These are phyloP conservation scores for Enteromius thamalakanensis DNA, from an alignment of 2,797 vertebrate species.

Conservation along the genomic window DNA sequence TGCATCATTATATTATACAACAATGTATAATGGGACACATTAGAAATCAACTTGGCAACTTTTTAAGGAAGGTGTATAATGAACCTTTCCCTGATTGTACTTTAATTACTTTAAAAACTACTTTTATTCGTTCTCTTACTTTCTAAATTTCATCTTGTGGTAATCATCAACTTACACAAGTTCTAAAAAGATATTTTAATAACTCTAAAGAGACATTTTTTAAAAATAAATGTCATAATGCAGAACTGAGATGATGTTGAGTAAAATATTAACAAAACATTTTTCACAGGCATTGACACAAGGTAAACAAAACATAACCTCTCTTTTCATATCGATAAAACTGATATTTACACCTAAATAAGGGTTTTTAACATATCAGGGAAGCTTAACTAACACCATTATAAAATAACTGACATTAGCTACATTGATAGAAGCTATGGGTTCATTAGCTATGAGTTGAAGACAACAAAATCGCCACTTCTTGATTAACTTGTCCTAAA, in stretches of 20 bases:
- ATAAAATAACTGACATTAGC: neutral
- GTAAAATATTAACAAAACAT: neutral
- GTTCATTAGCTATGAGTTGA: neutral
- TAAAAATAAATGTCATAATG: neutral
- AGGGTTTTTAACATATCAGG: neutral
- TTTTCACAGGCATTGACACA: neutral
- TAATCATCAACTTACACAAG: neutral
- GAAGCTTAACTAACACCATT: neutral
- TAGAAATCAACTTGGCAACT: neutral
- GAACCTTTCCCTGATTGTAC: constrained; percentile 9
- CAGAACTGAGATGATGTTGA: neutral
- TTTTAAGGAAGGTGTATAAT: neutral
- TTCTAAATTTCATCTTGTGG: neutral
- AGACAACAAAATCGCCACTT: neutral
- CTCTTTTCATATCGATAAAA: neutral
- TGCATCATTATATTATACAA: constrained; percentile 6
- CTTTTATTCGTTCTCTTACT: constrained; percentile 2
- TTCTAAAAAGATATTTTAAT: neutral
- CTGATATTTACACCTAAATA: neutral
- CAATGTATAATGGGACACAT: neutral
- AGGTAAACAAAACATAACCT: neutral
- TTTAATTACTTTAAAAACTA: constrained; percentile 23
- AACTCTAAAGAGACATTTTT: neutral
- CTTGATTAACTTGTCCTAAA: neutral
- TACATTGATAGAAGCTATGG: too few relatives aligned